Evolutionary conservation across 2,113 vertebrate genomes (phyloP).

Genomic region (Noctilio leporinus): DNA sequence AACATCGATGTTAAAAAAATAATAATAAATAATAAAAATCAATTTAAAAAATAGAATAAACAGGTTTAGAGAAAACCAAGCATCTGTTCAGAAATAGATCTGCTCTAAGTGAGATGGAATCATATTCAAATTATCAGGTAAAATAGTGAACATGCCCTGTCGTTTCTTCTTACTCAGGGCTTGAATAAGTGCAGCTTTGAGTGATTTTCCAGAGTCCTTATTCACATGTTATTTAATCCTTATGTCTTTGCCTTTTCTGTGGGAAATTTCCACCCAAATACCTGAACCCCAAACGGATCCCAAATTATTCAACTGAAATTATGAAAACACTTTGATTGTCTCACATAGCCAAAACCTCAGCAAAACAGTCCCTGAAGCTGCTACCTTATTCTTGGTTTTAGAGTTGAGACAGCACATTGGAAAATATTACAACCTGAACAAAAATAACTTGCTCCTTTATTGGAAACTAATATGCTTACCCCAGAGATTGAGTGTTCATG

Average conservation of each 20-base stretch:
- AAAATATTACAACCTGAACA: background rate
- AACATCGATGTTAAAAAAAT: too few relatives aligned
- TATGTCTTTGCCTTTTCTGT: background rate
- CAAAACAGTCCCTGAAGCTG: background rate
- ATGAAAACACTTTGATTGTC: background rate
- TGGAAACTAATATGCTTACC: background rate
- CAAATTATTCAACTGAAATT: background rate
- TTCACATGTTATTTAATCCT: background rate
- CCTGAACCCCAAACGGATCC: background rate
- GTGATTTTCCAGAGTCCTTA: background rate
- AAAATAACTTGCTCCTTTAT: background rate
- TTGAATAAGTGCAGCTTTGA: background rate
- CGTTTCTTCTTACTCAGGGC: background rate
- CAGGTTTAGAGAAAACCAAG: conserved; percentile 69
- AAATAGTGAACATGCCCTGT: background rate
- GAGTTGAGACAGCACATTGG: background rate
- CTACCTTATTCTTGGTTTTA: conserved; percentile 3
- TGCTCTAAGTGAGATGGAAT: conserved; percentile 56
- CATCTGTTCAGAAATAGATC: conserved; percentile 54
- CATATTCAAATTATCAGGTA: background rate
- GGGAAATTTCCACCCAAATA: background rate
- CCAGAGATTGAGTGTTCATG: background rate
- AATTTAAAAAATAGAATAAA: too few relatives aligned
- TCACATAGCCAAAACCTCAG: background rate
- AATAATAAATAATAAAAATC: too few relatives aligned